These are phyloP conservation scores for Drosophila ohnishii DNA, from an alignment of 1,140 invertebrate genomes.

Conservation along the genomic window DNA sequence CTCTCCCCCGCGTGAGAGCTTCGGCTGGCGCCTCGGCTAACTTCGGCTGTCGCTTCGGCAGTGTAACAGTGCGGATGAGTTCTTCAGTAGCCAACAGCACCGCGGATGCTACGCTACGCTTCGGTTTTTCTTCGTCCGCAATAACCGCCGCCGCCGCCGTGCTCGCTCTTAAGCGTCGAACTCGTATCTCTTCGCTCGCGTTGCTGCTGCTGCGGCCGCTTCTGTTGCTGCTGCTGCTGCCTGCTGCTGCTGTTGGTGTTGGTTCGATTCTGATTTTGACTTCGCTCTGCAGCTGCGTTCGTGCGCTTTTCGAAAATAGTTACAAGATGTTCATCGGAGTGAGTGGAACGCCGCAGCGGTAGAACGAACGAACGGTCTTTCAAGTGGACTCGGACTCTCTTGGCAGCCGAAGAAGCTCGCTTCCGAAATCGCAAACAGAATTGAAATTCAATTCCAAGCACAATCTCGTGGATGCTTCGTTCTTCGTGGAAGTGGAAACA, in stretches of 20 bases:
- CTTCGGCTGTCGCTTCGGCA: slow-evolving; percentile 37
- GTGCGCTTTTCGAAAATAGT: slow-evolving; percentile 83
- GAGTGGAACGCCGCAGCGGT: slow-evolving; percentile 81
- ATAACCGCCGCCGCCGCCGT: slow-evolving; percentile 11
- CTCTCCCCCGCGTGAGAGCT: slow-evolving; percentile 32
- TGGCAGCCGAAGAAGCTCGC: slow-evolving; percentile 57
- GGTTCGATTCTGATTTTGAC: slow-evolving; percentile 45
- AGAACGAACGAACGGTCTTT: slow-evolving; percentile 58
- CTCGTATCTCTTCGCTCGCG: slow-evolving; percentile 32
- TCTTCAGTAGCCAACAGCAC: slow-evolving; percentile 72
- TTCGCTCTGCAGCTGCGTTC: slow-evolving; percentile 81
- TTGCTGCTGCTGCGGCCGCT: slow-evolving; percentile 10
- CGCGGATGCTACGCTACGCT: slow-evolving; percentile 76
- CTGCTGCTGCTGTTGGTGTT: slow-evolving; percentile 37
- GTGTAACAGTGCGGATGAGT: slow-evolving; percentile 58
- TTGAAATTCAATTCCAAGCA: slow-evolving; percentile 22
- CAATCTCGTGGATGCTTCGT: slow-evolving; percentile 25
- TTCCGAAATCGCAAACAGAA: slow-evolving; percentile 39
- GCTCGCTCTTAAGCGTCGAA: slow-evolving; percentile 45
- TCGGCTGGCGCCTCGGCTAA: slow-evolving; percentile 42
- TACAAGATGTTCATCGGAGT: slow-evolving; percentile 83
- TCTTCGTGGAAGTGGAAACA: slow-evolving; percentile 20
- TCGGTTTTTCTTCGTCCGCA: slow-evolving; percentile 54
- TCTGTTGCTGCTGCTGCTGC: slow-evolving; percentile 33
- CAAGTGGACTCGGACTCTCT: slow-evolving; percentile 36